Evolutionary conservation across 1,140 invertebrate species (phyloP).

Genomic region (Brachionus sp.): DNA sequence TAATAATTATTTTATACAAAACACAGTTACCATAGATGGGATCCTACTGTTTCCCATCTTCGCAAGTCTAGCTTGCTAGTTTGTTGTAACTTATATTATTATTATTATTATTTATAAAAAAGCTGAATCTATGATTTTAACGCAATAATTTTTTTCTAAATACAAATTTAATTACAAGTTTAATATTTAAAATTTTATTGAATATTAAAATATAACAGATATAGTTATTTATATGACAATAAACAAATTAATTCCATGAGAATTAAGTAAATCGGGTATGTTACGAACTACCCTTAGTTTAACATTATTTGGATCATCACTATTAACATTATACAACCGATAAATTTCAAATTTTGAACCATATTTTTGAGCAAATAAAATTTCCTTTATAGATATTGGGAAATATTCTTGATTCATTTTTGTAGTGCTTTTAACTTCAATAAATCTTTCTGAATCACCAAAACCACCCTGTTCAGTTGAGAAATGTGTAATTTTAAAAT

Average conservation of each 20-base stretch:
- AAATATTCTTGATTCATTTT: constrained; percentile 12
- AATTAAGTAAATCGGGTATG: constrained; percentile 19
- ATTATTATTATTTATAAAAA: too few relatives aligned
- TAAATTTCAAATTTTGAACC: neutral
- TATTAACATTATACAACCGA: neutral
- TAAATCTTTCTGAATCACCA: constrained; percentile 21
- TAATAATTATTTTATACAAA: too few relatives aligned
- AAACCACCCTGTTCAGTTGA: neutral
- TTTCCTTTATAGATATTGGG: constrained; percentile 4
- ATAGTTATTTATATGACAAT: constrained; percentile 23
- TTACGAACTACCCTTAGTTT: neutral
- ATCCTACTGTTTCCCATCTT: too few relatives aligned
- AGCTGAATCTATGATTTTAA: too few relatives aligned
- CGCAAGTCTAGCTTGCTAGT: too few relatives aligned
- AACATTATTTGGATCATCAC: constrained; percentile 9
- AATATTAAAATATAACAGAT: neutral
- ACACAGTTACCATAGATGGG: too few relatives aligned
- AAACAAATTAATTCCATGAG: constrained; percentile 39
- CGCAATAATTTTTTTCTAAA: too few relatives aligned
- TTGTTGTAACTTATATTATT: too few relatives aligned
- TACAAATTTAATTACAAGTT: too few relatives aligned
- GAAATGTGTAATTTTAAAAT: constrained; percentile 11
- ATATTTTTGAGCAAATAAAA: constrained; percentile 1
- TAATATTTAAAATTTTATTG: neutral
- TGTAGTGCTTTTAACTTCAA: constrained; percentile 36